phyloP scores from a whole-genome alignment of 2,797 vertebrate species.

The Echiichthys vipera region DNA sequence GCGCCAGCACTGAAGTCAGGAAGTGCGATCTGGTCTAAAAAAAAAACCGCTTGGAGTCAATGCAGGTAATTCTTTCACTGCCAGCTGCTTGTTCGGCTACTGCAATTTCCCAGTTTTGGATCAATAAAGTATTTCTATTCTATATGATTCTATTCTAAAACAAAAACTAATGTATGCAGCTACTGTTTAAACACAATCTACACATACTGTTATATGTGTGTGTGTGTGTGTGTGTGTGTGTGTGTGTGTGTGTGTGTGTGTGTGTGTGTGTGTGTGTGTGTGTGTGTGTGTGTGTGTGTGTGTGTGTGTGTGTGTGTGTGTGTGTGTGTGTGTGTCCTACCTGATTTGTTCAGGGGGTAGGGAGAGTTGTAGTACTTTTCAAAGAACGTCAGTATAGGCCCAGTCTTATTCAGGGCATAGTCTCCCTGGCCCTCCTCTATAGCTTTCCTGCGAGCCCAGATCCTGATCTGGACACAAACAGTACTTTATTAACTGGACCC shows the following conservation, averaged over 20 bases:
- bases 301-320: neutral
- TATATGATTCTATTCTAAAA: no score
- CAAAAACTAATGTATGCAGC: neutral
- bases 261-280: neutral
- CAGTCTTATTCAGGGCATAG: conserved; percentile 86
- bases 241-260: neutral
- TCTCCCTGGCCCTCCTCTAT: conserved; percentile 77
- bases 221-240: neutral
- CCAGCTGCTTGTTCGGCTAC: no score
- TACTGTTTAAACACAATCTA: neutral
- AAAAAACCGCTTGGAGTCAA: neutral
- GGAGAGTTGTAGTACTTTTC: conserved; percentile 78
- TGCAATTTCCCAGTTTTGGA: no score
- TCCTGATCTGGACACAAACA: conserved; percentile 85
- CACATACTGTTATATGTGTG: neutral
- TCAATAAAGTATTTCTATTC: no score
- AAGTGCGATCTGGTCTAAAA: conserved; percentile 91
- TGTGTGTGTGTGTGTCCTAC: conserved; percentile 70
- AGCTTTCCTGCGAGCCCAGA: conserved; percentile 91
- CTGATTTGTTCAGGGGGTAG: conserved; percentile 91
- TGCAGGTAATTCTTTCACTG: neutral
- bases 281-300: no score
- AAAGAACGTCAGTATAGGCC: conserved; percentile 89
- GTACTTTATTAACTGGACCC: neutral
- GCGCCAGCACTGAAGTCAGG: conserved; percentile 92